phyloP scores from a whole-genome alignment of 1,140 invertebrate species.

The Drosophila fuyamai region DNA sequence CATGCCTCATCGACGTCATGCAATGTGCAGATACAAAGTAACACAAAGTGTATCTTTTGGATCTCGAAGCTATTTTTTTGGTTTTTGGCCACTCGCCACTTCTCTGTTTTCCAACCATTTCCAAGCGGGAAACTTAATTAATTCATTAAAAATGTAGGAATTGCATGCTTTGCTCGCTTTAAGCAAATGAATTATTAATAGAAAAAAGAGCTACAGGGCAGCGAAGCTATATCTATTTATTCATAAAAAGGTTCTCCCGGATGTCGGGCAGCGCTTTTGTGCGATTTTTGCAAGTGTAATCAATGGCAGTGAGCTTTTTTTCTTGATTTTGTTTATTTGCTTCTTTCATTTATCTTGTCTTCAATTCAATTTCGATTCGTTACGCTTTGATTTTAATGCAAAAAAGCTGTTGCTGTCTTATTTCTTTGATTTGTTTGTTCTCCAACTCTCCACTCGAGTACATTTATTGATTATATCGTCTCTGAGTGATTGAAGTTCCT shows the following conservation, averaged over 20 bases:
- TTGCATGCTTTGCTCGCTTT: slow-evolving; percentile 61
- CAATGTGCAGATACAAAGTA: slow-evolving; percentile 52
- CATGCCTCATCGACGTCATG: slow-evolving; percentile 69
- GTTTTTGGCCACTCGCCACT: slow-evolving; percentile 38
- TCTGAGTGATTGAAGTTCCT: slow-evolving; percentile 65
- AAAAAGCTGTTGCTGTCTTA: slow-evolving; percentile 42
- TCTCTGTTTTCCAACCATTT: slow-evolving; percentile 23
- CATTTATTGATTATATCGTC: slow-evolving; percentile 72
- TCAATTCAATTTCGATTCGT: slow-evolving; percentile 60
- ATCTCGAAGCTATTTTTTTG: slow-evolving; percentile 11
- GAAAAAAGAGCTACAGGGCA: slow-evolving; percentile 16
- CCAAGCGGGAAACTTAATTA: slow-evolving; percentile 56
- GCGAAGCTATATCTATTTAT: slow-evolving; percentile 40
- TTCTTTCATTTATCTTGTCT: slow-evolving; percentile 45
- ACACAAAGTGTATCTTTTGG: slow-evolving; percentile 43
- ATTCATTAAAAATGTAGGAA: slow-evolving; percentile 63
- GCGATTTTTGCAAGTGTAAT: slow-evolving; percentile 74
- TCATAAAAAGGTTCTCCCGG: slow-evolving; percentile 62
- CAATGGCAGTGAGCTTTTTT: slow-evolving; percentile 52
- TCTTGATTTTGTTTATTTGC: slow-evolving; percentile 26
- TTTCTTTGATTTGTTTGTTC: slow-evolving; percentile 37
- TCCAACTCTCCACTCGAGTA: slow-evolving; percentile 33
- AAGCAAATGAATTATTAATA: slow-evolving; percentile 79
- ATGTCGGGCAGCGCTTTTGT: slow-evolving; percentile 44
- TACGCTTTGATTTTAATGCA: slow-evolving; percentile 61